Evolutionary conservation across 2,113 vertebrate species (phyloP).

Genomic region (Phalacrocorax carbo): DNA sequence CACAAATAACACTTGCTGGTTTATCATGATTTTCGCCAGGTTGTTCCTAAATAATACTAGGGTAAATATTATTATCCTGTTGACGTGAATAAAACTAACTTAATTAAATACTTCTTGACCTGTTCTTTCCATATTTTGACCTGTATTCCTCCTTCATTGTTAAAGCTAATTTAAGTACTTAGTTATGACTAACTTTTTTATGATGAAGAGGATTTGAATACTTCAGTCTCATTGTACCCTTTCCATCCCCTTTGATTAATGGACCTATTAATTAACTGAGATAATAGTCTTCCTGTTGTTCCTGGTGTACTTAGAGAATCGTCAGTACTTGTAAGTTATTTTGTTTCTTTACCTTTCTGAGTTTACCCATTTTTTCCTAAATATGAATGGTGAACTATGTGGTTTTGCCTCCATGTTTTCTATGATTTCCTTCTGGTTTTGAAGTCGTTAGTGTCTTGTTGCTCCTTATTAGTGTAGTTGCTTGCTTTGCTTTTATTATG

Average conservation of each 20-base stretch:
- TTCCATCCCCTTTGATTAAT: neutral
- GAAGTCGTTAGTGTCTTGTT: neutral
- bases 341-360: neutral
- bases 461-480: neutral
- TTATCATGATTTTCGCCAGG: neutral
- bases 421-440: neutral
- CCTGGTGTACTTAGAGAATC: neutral
- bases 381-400: neutral
- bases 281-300: neutral
- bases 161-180: neutral
- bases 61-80: neutral
- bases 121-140: constrained; percentile 5
- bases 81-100: neutral
- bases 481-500: neutral
- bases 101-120: neutral
- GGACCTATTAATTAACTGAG: neutral
- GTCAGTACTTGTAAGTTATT: neutral
- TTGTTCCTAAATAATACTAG: neutral
- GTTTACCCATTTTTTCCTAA: neutral
- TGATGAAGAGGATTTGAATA: neutral
- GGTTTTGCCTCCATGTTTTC: neutral
- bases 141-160: neutral
- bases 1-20: neutral
- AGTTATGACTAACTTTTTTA: neutral
- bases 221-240: neutral